phyloP scores from a whole-genome alignment of 2,888 invertebrate genomes.

The Pseudanteris insignis region DNA sequence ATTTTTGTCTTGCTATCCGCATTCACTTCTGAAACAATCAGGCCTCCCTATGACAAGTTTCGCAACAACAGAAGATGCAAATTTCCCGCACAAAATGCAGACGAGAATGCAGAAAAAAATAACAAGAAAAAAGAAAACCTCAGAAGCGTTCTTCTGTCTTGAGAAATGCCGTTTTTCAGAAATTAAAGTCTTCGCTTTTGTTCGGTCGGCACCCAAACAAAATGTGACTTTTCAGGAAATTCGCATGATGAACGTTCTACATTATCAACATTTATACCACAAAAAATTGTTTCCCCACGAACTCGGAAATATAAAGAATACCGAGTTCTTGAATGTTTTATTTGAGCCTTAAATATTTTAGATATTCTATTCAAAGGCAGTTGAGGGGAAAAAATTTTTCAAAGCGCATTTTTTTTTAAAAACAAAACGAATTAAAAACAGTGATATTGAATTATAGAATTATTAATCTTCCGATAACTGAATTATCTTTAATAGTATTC shows the following conservation, averaged over 20 bases:
- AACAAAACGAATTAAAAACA: too few species aligned
- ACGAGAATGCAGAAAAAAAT: neutral
- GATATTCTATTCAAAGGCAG: too few species aligned
- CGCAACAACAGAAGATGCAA: slow-evolving; percentile 29
- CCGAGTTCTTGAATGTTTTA: too few species aligned
- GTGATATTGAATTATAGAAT: too few species aligned
- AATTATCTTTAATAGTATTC: too few species aligned
- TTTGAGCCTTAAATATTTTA: too few species aligned
- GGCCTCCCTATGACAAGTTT: slow-evolving; percentile 26
- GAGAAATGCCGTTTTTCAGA: slow-evolving; percentile 23
- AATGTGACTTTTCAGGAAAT: slow-evolving; percentile 15
- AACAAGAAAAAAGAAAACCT: slow-evolving; percentile 1
- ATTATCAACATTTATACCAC: slow-evolving; percentile 12
- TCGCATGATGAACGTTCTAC: slow-evolving; percentile 18
- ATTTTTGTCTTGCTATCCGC: too few species aligned
- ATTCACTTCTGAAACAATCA: slow-evolving; percentile 36
- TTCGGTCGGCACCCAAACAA: slow-evolving; percentile 9
- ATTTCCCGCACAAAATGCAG: slow-evolving; percentile 35
- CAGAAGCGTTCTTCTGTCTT: slow-evolving; percentile 14
- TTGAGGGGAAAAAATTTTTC: too few species aligned
- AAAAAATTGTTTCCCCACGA: too few species aligned
- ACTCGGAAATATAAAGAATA: too few species aligned
- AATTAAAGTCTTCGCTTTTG: slow-evolving; percentile 28
- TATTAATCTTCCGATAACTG: too few species aligned
- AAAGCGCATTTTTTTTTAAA: too few species aligned